These are phyloP conservation scores for Cinclus cinclus DNA, from an alignment of 2,113 vertebrate species.

Conservation along the genomic window DNA sequence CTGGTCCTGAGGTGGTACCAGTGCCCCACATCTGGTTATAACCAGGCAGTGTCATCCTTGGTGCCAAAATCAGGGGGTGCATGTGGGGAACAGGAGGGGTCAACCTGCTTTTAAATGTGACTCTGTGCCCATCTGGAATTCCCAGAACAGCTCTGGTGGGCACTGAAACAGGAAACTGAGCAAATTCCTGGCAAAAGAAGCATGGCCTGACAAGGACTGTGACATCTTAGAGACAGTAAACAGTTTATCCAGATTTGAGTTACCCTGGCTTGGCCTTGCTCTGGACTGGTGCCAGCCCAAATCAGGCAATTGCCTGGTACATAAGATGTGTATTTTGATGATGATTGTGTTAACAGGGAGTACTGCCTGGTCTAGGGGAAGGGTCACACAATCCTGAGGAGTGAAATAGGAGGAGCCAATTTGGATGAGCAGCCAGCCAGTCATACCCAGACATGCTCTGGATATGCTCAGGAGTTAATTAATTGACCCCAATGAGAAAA, in stretches of 20 bases:
- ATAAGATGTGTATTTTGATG: background rate
- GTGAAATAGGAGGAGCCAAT: background rate
- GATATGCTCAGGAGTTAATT: background rate
- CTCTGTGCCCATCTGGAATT: background rate
- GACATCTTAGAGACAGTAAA: background rate
- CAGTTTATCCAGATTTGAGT: background rate
- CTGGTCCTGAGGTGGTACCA: background rate
- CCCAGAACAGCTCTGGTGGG: background rate
- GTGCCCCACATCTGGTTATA: background rate
- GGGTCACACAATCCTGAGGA: background rate
- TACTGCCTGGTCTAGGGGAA: background rate
- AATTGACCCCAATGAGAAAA: slow-evolving; percentile 7
- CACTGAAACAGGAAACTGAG: background rate
- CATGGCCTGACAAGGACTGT: background rate
- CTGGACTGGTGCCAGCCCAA: background rate
- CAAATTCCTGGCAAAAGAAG: background rate
- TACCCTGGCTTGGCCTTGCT: background rate
- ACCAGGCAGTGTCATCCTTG: background rate
- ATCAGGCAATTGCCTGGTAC: background rate
- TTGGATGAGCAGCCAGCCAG: background rate
- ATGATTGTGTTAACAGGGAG: background rate
- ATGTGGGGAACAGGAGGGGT: background rate
- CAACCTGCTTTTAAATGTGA: background rate
- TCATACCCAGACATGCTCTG: fast-evolving
- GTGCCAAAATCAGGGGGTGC: background rate